Conservation (phyloP, 2,113 vertebrate genomes). For the Plectropomus leopardus region DNA sequence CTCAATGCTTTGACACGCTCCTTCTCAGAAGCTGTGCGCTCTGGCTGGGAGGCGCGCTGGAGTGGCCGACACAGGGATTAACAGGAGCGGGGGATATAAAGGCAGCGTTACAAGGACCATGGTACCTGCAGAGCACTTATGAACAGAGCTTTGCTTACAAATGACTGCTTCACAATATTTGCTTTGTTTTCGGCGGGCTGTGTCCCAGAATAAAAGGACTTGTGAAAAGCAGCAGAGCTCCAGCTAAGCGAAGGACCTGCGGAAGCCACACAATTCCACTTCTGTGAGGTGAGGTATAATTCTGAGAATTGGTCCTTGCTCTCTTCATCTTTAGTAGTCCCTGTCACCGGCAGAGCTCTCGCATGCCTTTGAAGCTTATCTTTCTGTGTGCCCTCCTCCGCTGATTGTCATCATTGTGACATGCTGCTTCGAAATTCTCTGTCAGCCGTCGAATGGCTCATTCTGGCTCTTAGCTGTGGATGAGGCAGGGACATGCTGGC, state of each 20-base stretch:
- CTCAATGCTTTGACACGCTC: conserved; percentile 81
- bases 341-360: conserved; percentile 34
- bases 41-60: conserved; percentile 71
- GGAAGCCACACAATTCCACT: conserved; percentile 47
- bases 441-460: conserved; percentile 76
- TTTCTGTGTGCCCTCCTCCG: conserved; percentile 80
- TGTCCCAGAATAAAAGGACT: conserved; percentile 46
- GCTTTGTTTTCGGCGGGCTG: conserved; percentile 16
- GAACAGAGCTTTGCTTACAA: conserved; percentile 46
- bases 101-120: conserved; percentile 48
- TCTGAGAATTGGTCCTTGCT: conserved; percentile 35
- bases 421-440: conserved; percentile 78
- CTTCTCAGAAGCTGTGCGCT: conserved; percentile 57
- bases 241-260: conserved; percentile 39
- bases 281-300: conserved; percentile 53
- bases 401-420: conserved; percentile 80
- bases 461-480: conserved; percentile 73
- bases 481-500: conserved; percentile 56
- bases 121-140: conserved; percentile 77
- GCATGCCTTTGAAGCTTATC: conserved; percentile 50
- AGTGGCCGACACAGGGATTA: conserved; percentile 87
- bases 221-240: conserved; percentile 41
- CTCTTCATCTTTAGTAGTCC: conserved; percentile 40
- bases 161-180: conserved; percentile 41
- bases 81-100: conserved; percentile 50